Conservation (phyloP, 2,888 invertebrate species). For the Byasa hedistus region DNA sequence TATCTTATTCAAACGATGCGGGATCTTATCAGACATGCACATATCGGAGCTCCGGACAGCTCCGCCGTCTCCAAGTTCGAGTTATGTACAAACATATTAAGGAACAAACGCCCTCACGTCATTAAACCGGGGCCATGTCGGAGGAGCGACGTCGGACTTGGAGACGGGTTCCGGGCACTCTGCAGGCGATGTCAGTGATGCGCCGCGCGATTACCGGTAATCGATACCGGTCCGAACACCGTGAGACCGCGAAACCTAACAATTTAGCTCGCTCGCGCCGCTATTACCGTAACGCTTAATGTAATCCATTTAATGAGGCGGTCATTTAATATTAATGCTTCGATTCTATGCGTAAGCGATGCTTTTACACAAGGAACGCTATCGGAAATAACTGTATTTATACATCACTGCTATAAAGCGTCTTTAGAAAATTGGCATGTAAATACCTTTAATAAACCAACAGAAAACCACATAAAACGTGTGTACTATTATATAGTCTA, state of each 20-base stretch:
- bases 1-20: too few species aligned
- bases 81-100: slow-evolving; percentile 30
- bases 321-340: slow-evolving; percentile 10
- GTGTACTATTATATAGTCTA: too few species aligned
- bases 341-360: slow-evolving; percentile 7
- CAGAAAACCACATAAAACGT: too few species aligned
- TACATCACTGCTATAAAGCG: not conserved
- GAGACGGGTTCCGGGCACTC: slow-evolving; percentile 31
- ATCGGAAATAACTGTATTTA: not conserved
- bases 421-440: not conserved
- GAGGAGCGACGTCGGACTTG: slow-evolving; percentile 40
- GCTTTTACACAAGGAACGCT: slow-evolving; percentile 7
- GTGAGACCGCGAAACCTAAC: slow-evolving; percentile 18
- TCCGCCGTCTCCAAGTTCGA: slow-evolving; percentile 5
- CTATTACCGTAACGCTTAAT: slow-evolving; percentile 17
- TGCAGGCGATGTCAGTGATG: slow-evolving; percentile 35
- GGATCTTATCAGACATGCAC: not conserved
- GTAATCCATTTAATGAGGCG: slow-evolving; percentile 21
- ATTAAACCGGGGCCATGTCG: slow-evolving; percentile 44
- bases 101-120: slow-evolving; percentile 35
- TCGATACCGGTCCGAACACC: slow-evolving; percentile 23
- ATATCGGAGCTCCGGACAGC: not conserved
- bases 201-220: slow-evolving; percentile 27
- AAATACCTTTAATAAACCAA: too few species aligned
- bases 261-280: slow-evolving; percentile 19